Percentiles rank a stretch among this genome's conserved stretches.
These are phyloP conservation scores for Symphodus melops DNA, from an alignment of 2,113 vertebrate species.

Conservation along the genomic window DNA sequence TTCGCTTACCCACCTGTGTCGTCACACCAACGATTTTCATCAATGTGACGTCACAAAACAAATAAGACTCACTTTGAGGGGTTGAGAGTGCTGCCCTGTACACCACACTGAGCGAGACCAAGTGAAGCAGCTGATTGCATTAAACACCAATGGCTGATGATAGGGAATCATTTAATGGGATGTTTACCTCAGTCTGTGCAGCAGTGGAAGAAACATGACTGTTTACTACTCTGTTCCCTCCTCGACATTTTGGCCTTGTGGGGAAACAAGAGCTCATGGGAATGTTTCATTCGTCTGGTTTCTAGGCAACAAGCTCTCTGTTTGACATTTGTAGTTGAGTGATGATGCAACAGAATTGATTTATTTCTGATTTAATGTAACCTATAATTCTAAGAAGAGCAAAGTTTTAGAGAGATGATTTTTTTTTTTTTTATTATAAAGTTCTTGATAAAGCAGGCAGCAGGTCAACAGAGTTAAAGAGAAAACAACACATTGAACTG, in stretches of 20 bases:
- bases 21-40: too few relatives aligned
- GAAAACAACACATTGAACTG: too few relatives aligned
- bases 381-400: neutral
- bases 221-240: neutral
- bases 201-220: neutral
- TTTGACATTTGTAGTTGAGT: neutral
- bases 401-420: neutral
- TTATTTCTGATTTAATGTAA: neutral
- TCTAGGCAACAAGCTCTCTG: neutral
- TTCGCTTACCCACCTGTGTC: too few relatives aligned
- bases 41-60: too few relatives aligned
- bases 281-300: neutral
- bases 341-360: neutral
- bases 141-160: neutral
- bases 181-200: neutral
- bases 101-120: neutral
- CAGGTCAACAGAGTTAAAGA: too few relatives aligned
- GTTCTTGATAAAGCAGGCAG: too few relatives aligned
- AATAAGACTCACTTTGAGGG: too few relatives aligned
- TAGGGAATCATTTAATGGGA: neutral
- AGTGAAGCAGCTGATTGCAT: neutral
- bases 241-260: neutral
- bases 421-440: too few relatives aligned
- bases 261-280: slow-evolving; percentile 11
- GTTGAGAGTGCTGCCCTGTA: neutral